Evolutionary conservation across 2,888 invertebrate species (phyloP), one percentile per base, ranked within the genome.

Genomic region (Therioaphis trifolii): DNA sequence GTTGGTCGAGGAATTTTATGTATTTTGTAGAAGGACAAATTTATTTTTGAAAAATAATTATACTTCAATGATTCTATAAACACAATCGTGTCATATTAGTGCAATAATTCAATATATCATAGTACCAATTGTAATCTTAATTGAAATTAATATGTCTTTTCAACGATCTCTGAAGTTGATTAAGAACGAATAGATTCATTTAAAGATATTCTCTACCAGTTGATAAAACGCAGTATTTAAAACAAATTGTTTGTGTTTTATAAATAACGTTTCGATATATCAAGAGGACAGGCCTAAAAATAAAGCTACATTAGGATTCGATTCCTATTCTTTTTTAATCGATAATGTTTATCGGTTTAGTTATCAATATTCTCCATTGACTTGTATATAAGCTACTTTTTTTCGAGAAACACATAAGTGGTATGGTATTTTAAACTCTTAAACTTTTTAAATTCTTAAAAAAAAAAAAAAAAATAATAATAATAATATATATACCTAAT

Each of bases 311-410:
- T 68, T 68, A 52, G 78, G 40, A 68, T 68, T 68, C 52, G 40
- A 52, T 78, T 68, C 27, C 18, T 68, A 68, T 68, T 78, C 49
- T 78, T 52, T 24, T 78, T 68, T 78, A 78, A 78, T 68, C 68
- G 78, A 78, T 78, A 78, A 68, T 46, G 68, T 52, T 68, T 78
- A 78, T 78, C 52, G 68, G 35, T 40, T n/a, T 18, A 12, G 55
- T 52, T 40, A 78, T 78, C 78, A 68, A 78, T 78, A 40, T 78
- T 68, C 35, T 78, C 40, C n/a, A 24, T 68, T 68, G 78, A 55
- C 68, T 68, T 24, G 68, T 68, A 52, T 40, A 68, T 66, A 18
- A 68, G 29, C 78, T 66, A 77, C 15, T 29, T n/a, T 76, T 74
- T 21, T 74, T n/a, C 14, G n/a, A 24, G 35, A 40, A 52, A 68